Percentiles rank a stretch among this genome's conserved stretches.
Evolutionary conservation across 2,113 vertebrate genomes (phyloP).

Genomic region (Tinamus guttatus): DNA sequence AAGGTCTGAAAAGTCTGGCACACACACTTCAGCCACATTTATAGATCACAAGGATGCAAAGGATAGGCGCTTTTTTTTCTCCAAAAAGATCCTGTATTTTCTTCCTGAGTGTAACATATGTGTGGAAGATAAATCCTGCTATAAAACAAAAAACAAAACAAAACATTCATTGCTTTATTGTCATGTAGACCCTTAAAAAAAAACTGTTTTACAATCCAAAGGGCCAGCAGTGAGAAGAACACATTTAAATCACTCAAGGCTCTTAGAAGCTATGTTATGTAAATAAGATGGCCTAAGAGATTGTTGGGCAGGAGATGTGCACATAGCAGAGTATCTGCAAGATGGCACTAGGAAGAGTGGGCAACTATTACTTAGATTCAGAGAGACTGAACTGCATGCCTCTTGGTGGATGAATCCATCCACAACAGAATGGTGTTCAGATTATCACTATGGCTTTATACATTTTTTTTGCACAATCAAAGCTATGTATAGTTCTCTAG

Average conservation of each 20-base stretch:
- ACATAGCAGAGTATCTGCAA: not conserved
- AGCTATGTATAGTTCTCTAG: not conserved
- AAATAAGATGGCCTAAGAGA: not conserved
- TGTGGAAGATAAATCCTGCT: not conserved
- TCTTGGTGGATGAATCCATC: not conserved
- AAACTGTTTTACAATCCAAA: not conserved
- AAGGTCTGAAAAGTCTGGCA: not conserved
- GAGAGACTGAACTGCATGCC: not conserved
- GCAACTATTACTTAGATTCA: not conserved
- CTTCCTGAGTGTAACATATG: not conserved
- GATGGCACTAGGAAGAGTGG: fast-evolving
- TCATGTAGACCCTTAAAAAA: not conserved
- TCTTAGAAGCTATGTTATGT: not conserved
- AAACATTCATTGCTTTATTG: not conserved
- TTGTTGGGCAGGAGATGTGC: not conserved
- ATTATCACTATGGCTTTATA: no score
- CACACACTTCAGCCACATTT: not conserved
- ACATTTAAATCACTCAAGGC: not conserved
- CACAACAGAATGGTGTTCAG: not conserved
- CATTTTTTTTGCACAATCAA: no score
- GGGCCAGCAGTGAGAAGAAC: not conserved
- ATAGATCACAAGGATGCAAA: not conserved
- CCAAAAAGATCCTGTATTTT: not conserved
- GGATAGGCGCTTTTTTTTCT: not conserved
- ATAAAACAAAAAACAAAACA: not conserved